Evolutionary conservation across 2,797 vertebrate genomes (phyloP), one percentile per base, ranked within the genome.

Genomic region (Lutjanus campechanus): DNA sequence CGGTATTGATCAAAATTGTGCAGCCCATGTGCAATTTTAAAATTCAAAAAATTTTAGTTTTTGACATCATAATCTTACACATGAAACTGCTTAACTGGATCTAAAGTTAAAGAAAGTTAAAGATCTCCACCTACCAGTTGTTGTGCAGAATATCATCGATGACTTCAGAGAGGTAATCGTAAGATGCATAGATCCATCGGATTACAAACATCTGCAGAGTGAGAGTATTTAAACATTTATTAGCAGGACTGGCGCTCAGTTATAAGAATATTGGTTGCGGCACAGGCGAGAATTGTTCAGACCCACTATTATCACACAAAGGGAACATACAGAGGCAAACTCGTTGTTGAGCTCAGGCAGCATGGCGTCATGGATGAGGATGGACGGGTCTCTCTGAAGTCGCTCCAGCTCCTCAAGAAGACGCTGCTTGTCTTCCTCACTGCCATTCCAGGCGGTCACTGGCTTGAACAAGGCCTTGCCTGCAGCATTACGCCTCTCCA

Each of bases 91-190:
- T 44, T 12, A 41, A 56, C 9, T 54, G 3, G 13, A n/a, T 50
- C 25, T 15, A 8, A 55, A 61, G 20, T 49, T 1, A 25, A 2
- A 22, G 2, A 68, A 11, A 20, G 1, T 8, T 20, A 9, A 29
- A 43, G 3, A 19, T 1, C 16, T 73, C 29, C 17, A 84, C 88
- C 0, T 94, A 98, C 98, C 98, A 99, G 93, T 99, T 99, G 90
- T 96, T 98, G 85, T 98, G 97, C 60, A 99, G 96, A 66, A 98
- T 87, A 88, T 96, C 96, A 74, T 98, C 97, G 74, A 97, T 95
- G 84, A 96, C 95, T 90, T 97, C 97, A 0, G 95, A 93, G 81
- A 97, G 77, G 79, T 97, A 99, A 82, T 97, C 96, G 17, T 94
- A 91, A 0, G 91, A 94, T 1, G 96, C 94, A 80, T 96, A 96